phyloP scores from a whole-genome alignment of 1,140 invertebrate genomes.

The Pararge aegeria region DNA sequence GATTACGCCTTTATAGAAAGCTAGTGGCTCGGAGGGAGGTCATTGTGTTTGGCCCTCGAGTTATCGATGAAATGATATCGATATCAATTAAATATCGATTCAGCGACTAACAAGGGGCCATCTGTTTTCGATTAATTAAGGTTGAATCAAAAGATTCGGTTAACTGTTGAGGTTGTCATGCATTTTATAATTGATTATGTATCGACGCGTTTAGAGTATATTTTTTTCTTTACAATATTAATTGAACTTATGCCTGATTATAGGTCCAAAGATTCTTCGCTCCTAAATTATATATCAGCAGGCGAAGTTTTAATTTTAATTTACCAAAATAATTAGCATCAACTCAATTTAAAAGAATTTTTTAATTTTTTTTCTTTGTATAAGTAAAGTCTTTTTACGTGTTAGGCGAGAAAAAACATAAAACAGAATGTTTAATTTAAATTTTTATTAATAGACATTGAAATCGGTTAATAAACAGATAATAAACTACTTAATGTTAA shows the following conservation, averaged over 20 bases:
- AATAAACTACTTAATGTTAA: no score
- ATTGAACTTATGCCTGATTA: neutral
- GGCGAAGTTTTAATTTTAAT: no score
- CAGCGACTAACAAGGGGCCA: constrained; percentile 68
- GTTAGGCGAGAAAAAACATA: no score
- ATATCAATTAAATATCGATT: constrained; percentile 74
- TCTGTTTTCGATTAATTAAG: constrained; percentile 75
- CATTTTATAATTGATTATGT: constrained; percentile 18
- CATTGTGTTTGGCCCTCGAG: constrained; percentile 60
- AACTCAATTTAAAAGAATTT: no score
- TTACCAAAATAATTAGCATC: no score
- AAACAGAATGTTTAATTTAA: no score
- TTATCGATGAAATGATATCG: constrained; percentile 59
- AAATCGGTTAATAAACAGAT: no score
- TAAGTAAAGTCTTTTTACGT: no score
- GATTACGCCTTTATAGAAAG: constrained; percentile 71
- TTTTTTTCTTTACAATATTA: neutral
- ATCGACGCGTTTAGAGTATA: neutral
- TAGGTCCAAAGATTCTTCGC: neutral
- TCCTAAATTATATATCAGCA: no score
- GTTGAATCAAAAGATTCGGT: constrained; percentile 39
- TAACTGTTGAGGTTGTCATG: constrained; percentile 41
- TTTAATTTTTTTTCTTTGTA: no score
- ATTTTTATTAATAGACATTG: no score
- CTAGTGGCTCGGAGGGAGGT: constrained; percentile 54